These are phyloP conservation scores for Morus bassanus DNA, from an alignment of 2,797 vertebrate species.

Conservation along the genomic window DNA sequence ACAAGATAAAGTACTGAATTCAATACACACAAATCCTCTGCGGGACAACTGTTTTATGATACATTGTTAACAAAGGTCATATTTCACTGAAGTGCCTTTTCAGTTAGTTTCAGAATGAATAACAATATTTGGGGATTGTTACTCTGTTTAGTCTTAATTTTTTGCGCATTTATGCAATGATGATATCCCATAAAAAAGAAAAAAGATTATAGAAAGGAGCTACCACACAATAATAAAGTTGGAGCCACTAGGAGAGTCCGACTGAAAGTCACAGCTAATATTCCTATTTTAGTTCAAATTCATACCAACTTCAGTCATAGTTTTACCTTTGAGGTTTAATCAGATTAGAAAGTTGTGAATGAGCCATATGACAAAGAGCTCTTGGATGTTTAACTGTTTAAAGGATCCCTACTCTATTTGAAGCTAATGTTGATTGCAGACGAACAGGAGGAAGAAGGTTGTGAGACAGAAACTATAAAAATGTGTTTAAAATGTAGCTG, in stretches of 20 bases:
- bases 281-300: neutral
- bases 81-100: neutral
- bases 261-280: neutral
- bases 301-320: neutral
- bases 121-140: neutral
- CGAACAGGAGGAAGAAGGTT: neutral
- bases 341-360: neutral
- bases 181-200: neutral
- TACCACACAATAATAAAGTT: neutral
- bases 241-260: neutral
- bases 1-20: neutral
- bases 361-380: fast-evolving
- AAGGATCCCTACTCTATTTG: neutral
- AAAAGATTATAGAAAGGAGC: neutral
- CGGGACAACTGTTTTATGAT: neutral
- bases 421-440: neutral
- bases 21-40: neutral
- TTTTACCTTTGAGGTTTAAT: neutral
- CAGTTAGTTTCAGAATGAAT: neutral
- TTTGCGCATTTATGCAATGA: neutral
- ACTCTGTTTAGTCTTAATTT: neutral
- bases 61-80: neutral
- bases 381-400: neutral
- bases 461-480: neutral
- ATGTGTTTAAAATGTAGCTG: neutral